Base-by-base conservation (phyloP, 2,113 vertebrate species). In the Semnornis frantzii region DNA sequence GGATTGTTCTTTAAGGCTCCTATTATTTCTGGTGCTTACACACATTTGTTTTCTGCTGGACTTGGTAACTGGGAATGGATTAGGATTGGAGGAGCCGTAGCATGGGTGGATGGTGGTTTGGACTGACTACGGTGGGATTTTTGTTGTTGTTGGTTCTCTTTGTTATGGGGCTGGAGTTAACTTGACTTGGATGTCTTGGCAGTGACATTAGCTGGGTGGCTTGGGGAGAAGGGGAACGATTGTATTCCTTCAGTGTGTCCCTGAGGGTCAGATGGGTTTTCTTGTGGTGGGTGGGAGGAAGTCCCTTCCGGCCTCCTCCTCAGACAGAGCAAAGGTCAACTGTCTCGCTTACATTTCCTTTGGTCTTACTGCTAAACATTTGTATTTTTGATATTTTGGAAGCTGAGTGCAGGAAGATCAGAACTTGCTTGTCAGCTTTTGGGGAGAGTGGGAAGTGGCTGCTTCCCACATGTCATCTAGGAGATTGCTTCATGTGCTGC, bases 311-410 rank as follows among this genome's bases (percentile, higher is more conserved):
- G 11, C 78, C 65, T 93, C 66, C 39, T 87, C 11, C 33, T 71
- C 82, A 87, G 84, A n/a, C 25, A 87, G 65, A 71, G 69, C 74
- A 82, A 60, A 90, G 39, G 71, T 89, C 13, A 3, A 21, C 48
- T 9, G 8, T 92, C 85, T 89, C 0, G 3, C 80, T 96, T 78
- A 82, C 10, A 20, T 87, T 89, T 91, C 85, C 44, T 18, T 60
- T 82, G 23, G 34, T 83, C 31, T 84, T 9, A 7, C 64, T 60
- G 62, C 72, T 90, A 91, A 95, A 91, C 90, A 75, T 89, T 96
- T 92, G 73, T 78, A 58, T 62, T 94, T 74, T 34, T 76, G 27
- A 52, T 73, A 12, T 76, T 95, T 95, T 71, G 65, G 48, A 88
- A 86, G 76, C 76, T 50, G 70, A 86, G 73, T 66, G 58, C 42